These are phyloP conservation scores for Dynastes tityus DNA, from an alignment of 2,888 invertebrate genomes.

Conservation along the genomic window DNA sequence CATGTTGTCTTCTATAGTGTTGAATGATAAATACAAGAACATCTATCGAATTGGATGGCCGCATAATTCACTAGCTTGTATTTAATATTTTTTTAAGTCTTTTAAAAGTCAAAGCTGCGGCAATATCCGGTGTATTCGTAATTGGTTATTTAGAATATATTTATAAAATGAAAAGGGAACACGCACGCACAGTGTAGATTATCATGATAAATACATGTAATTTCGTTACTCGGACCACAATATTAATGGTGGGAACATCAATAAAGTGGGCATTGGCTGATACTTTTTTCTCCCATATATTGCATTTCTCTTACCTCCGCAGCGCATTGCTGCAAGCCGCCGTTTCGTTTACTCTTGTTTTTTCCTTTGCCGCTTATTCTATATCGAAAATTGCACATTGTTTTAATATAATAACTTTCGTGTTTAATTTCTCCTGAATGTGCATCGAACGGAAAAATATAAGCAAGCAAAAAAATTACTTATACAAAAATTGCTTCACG, in stretches of 20 bases:
- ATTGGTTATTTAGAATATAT: constrained; percentile 44
- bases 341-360: background rate
- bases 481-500: constrained; percentile 44
- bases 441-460: constrained; percentile 11
- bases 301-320: constrained; percentile 6
- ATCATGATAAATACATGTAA: constrained; percentile 49
- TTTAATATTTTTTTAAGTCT: constrained; percentile 34
- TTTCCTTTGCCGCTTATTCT: constrained; percentile 13
- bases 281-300: constrained; percentile 36
- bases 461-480: constrained; percentile 25
- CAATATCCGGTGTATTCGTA: constrained; percentile 14
- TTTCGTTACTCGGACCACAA: constrained; percentile 36
- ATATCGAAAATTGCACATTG: constrained; percentile 39
- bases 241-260: constrained; percentile 48
- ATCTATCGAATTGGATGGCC: constrained; percentile 2
- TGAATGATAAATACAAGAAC: constrained; percentile 27
- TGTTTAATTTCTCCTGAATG: constrained; percentile 37
- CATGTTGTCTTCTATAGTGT: background rate
- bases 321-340: background rate
- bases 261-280: constrained; percentile 29
- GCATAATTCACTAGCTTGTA: constrained; percentile 18
- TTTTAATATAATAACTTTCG: constrained; percentile 28
- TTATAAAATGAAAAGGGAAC: constrained; percentile 41
- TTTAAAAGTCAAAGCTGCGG: constrained; percentile 33
- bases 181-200: constrained; percentile 42